phyloP scores from a whole-genome alignment of 2,113 vertebrate genomes.

The Trematomus loennbergii region DNA sequence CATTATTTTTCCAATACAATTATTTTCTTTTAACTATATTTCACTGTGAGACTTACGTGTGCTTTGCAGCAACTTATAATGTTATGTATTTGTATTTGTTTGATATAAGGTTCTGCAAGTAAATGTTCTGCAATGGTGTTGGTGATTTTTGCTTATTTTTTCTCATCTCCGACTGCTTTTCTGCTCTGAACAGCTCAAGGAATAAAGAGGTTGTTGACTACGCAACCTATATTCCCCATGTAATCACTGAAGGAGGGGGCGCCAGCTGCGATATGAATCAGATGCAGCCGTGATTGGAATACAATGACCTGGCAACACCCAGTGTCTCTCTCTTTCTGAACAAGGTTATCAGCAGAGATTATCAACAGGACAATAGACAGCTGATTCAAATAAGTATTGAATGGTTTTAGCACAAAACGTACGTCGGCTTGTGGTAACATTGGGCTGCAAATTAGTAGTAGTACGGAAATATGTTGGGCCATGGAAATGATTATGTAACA shows the following conservation, averaged over 20 bases:
- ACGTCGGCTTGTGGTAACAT: background rate
- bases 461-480: background rate
- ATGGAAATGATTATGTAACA: background rate
- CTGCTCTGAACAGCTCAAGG: constrained; percentile 23
- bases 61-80: too few species aligned
- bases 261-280: constrained; percentile 70
- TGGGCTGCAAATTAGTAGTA: background rate
- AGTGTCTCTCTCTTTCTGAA: constrained; percentile 31
- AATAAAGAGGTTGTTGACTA: constrained; percentile 59
- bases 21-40: background rate
- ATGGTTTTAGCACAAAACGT: constrained; percentile 5
- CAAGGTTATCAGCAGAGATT: constrained; percentile 73
- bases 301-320: constrained; percentile 57
- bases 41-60: too few species aligned
- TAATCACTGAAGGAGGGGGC: constrained; percentile 30
- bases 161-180: constrained; percentile 20
- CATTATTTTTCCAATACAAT: background rate
- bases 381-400: constrained; percentile 29
- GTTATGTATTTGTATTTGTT: background rate
- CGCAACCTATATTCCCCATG: constrained; percentile 51
- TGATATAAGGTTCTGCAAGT: background rate
- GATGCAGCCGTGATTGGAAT: constrained; percentile 65
- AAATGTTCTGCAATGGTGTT: background rate
- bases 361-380: constrained; percentile 56
- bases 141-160: background rate